A percentile compares a stretch with the other conserved stretches of the same genome.
phyloP scores from a whole-genome alignment of 2,888 invertebrate genomes.

The Cryptus armator region DNA sequence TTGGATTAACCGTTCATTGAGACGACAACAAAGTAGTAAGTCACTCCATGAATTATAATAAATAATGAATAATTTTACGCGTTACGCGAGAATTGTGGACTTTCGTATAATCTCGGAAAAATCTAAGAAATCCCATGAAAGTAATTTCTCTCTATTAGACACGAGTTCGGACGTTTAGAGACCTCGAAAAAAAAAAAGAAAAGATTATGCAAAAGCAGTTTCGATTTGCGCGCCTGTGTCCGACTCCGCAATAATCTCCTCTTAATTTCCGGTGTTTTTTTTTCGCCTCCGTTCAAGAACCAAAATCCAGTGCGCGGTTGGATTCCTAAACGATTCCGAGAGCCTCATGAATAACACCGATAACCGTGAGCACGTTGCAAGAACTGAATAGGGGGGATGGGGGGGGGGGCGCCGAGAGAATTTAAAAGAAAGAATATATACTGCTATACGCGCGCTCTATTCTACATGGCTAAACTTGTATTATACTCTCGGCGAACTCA shows the following conservation, averaged over 20 bases:
- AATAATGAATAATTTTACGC: no score
- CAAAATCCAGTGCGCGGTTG: slow-evolving; percentile 53
- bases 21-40: no score
- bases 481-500: slow-evolving; percentile 51
- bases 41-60: no score
- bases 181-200: background rate
- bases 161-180: background rate
- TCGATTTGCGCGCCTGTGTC: background rate
- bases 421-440: slow-evolving; percentile 58
- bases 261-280: background rate
- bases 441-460: slow-evolving; percentile 48
- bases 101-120: no score
- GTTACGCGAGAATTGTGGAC: no score
- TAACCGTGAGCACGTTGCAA: slow-evolving; percentile 37
- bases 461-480: slow-evolving; percentile 58
- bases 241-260: background rate
- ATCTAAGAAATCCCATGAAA: background rate
- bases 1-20: no score
- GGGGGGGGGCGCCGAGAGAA: slow-evolving; percentile 53
- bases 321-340: slow-evolving; percentile 58
- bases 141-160: background rate
- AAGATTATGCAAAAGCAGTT: background rate
- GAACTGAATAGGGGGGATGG: slow-evolving; percentile 10
- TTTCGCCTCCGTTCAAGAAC: slow-evolving; percentile 29
- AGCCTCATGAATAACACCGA: slow-evolving; percentile 64